Percentiles rank a stretch among this genome's conserved stretches.
Conservation (phyloP, 2,113 vertebrate genomes). For the Brachyhypopomus occidentalis region DNA sequence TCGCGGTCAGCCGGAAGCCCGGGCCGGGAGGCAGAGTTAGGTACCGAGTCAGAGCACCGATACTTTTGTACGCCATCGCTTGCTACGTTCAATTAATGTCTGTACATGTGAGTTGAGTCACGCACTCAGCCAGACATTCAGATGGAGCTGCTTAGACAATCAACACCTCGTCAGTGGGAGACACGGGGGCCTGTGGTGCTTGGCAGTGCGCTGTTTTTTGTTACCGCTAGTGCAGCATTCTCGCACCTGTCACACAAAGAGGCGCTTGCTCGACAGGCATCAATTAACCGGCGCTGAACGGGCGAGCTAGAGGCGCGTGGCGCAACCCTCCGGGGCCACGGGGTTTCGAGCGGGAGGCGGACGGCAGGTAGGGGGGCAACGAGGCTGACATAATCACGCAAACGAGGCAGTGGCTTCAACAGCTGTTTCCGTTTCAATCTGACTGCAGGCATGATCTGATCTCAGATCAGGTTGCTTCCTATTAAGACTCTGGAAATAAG, state of each 20-base stretch:
- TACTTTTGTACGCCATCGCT: neutral
- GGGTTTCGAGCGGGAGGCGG: neutral
- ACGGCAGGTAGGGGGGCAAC: neutral
- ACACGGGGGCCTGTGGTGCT: slow-evolving; percentile 16
- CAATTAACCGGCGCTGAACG: slow-evolving; percentile 16
- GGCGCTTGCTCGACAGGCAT: neutral
- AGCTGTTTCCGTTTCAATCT: neutral
- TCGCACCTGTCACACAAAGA: slow-evolving; percentile 19
- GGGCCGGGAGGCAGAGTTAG: neutral
- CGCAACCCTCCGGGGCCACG: neutral
- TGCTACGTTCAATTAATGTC: neutral
- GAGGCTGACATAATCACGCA: slow-evolving; percentile 15
- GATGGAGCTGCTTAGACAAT: slow-evolving; percentile 35
- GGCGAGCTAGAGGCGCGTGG: neutral
- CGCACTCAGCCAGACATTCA: slow-evolving; percentile 14
- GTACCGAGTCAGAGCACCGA: neutral
- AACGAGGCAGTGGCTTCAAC: neutral
- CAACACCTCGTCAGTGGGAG: slow-evolving; percentile 37
- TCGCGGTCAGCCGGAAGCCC: neutral
- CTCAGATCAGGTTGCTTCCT: neutral
- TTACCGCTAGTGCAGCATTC: slow-evolving; percentile 11
- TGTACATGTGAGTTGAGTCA: slow-evolving; percentile 20
- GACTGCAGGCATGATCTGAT: neutral
- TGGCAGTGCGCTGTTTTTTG: slow-evolving; percentile 7
- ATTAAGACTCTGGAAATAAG: neutral